Base-by-base conservation (phyloP, 2,797 vertebrate species). In the Glyptemys insculpta region DNA sequence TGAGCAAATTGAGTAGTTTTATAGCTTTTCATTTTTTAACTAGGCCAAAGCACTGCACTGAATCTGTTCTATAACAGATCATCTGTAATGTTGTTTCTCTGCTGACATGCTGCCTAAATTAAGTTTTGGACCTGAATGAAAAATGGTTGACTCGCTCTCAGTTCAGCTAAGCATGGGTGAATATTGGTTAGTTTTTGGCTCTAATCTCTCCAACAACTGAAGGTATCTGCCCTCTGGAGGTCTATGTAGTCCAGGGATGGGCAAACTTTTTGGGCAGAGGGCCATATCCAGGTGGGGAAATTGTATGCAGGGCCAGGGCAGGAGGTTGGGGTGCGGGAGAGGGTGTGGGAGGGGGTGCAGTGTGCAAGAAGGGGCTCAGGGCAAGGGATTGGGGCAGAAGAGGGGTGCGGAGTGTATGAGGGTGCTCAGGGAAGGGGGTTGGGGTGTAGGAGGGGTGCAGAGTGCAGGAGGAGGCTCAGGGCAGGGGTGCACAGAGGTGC, bases 131-230 rank as follows among this genome's bases (percentile, higher is more conserved):
- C 21, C 19, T 41, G 37, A 72, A 41, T 72, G n/a, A 72, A 23
- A 41, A 41, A 41, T 72, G 68, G 68, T 41, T 72, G n/a, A 41
- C 10, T 37, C 1, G 3, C 19, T 41, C 68, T 72, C 37, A 72
- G 65, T 41, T 72, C n/a, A 37, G 65, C 9, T 0, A 1, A 1
- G 5, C 0, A 16, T 12, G 31, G 3, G 2, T 44, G 2, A 62
- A 9, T 25, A 54, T 54, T 54, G 3, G 21, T 23, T 54, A 23
- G 54, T 0, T 25, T 87, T 84, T 87, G 6, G 74, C 44, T 81
- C 21, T 50, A 12, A 5, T 86, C 16, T 81, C 16, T 85, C 34
- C 47, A 78, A 12, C 50, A 90, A 25, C 72, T 62, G 53, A 41
- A 47, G 34, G 1, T 5, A 6, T 76, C 85, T 87, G 7, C 29